Conservation (phyloP, 2,888 invertebrate species). For the Xylota sylvarum region DNA sequence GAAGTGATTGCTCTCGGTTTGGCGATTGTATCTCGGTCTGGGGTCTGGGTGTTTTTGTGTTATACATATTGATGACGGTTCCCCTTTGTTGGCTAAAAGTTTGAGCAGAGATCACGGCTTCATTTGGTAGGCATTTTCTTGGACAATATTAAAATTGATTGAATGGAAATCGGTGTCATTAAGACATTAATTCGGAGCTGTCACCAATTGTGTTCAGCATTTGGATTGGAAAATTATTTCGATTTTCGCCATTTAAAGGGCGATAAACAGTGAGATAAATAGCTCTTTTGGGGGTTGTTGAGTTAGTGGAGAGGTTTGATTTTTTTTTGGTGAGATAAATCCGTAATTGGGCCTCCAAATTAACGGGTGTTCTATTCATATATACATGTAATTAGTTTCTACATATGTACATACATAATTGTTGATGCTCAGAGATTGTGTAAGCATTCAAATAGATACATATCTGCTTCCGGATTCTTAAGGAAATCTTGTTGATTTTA, state of each 20-base stretch:
- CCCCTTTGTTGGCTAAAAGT: neutral
- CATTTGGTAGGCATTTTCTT: neutral
- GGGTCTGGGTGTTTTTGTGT: neutral
- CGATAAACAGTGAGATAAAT: constrained; percentile 2
- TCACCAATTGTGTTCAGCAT: constrained; percentile 8
- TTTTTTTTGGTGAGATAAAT: neutral
- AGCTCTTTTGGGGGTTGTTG: neutral
- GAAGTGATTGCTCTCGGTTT: constrained; percentile 59
- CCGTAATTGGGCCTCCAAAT: constrained; percentile 3
- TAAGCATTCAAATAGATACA: neutral
- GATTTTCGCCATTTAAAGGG: neutral
- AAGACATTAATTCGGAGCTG: constrained; percentile 11
- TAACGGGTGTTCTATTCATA: too few species aligned
- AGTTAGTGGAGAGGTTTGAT: neutral
- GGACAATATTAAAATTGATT: constrained; percentile 1
- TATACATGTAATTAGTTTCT: too few species aligned
- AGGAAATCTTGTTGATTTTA: too few species aligned
- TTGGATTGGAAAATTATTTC: constrained; percentile 6
- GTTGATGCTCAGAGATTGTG: neutral
- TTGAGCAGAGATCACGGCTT: neutral
- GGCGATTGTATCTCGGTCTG: constrained; percentile 18
- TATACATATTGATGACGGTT: constrained; percentile 18
- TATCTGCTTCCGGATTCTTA: constrained; percentile 4
- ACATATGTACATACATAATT: too few species aligned
- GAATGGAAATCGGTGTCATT: constrained; percentile 30